Evolutionary conservation across 2,888 invertebrate species (phyloP), one percentile per base, ranked within the genome.

Genomic region (Ganaspis brasiliensis): DNA sequence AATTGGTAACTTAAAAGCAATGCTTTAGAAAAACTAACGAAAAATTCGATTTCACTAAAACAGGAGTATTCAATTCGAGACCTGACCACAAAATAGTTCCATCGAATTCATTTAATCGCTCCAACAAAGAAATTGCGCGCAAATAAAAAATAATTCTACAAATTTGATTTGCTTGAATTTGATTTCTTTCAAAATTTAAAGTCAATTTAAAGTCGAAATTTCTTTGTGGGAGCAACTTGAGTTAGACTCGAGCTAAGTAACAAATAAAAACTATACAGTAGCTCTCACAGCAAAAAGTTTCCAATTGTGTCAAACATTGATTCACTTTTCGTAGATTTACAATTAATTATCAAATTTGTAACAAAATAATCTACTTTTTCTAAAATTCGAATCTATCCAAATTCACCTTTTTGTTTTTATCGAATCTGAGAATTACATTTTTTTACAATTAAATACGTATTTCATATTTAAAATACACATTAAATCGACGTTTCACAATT

Each of bases 31-130:
- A 52, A 52, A 52, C 16, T 52, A 16, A 19, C 52, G n/a, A 52
- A 19, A 52, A 52, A 52, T 52, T 52, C 52, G 52, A 52, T 52
- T 52, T 52, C 9, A 19, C 52, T 52, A 52, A n/a, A n/a, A 19
- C 9, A 52, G 19, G 52, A 52, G 52, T 52, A 52, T 52, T 52
- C 2, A 16, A 52, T 52, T 52, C 52, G 8, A 45, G n/a, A 45
- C 45, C 16, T 19, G 52, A 52, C 49, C 49, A 49, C 16, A 49
- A 52, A 52, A 52, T 52, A 52, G 16, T 52, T 52, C 52, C 52
- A 19, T 52, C 19, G 16, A 52, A 52, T 19, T 19, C 5, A 5
- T 5, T 4, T 0, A 14, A 49, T 49, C 16, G n/a, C 52, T 19
- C 6, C 52, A 52, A 52, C 52, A 52, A 52, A 52, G 19, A 52